These are phyloP conservation scores for Tetragnatha montana DNA, from an alignment of 2,888 invertebrate species.

Conservation along the genomic window DNA sequence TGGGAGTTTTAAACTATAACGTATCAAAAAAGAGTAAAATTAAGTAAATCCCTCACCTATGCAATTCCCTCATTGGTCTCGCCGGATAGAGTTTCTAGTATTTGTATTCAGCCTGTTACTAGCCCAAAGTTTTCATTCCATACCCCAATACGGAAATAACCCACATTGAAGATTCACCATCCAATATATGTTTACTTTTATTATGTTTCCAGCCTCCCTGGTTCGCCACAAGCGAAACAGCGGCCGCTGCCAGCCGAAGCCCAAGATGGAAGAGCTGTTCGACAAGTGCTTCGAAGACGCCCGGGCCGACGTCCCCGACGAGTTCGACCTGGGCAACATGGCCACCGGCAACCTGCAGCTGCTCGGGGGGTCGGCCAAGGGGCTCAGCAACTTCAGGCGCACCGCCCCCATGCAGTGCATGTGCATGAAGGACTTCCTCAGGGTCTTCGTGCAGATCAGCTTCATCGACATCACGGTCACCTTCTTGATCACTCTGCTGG, in stretches of 20 bases:
- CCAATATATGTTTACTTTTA: no score
- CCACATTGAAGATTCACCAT: no score
- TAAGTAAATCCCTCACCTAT: no score
- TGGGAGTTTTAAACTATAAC: no score
- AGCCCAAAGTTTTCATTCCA: no score
- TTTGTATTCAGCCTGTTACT: no score
- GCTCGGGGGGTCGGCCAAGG: background rate
- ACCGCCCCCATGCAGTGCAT: background rate
- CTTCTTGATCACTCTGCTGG: constrained; percentile 14
- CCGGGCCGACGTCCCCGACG: background rate
- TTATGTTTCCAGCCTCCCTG: background rate
- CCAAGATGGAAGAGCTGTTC: background rate
- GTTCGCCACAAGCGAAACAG: background rate
- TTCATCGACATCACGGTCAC: constrained; percentile 46
- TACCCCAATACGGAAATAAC: no score
- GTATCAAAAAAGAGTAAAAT: no score
- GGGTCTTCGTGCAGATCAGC: constrained; percentile 25
- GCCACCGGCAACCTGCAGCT: background rate
- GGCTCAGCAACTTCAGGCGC: constrained; percentile 3
- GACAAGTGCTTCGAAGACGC: constrained; percentile 9
- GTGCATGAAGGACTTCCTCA: background rate
- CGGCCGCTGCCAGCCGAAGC: constrained; percentile 3
- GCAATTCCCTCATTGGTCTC: no score
- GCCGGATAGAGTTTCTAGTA: no score
- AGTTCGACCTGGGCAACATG: background rate